These are phyloP conservation scores for Sminthurinus aureus DNA, from an alignment of 2,888 invertebrate species.

Conservation along the genomic window DNA sequence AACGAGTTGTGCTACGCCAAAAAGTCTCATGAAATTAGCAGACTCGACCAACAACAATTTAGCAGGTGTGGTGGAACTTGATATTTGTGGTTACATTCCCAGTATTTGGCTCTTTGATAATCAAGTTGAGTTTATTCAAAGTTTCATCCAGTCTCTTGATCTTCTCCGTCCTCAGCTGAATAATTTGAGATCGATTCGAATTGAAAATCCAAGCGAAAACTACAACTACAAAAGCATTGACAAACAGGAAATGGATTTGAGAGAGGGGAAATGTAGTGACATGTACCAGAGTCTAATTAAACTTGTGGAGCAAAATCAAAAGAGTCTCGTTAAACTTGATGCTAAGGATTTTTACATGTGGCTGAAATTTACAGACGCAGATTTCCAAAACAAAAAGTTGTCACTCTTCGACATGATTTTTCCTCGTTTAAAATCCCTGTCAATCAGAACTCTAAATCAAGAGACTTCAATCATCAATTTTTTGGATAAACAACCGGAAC, in stretches of 20 bases:
- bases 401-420: not conserved
- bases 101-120: too few species aligned
- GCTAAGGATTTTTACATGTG: conserved; percentile 9
- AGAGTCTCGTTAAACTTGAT: not conserved
- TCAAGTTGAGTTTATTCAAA: too few species aligned
- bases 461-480: not conserved
- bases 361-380: not conserved
- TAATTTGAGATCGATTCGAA: not conserved
- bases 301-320: conserved; percentile 15
- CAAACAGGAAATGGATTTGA: too few species aligned
- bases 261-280: not conserved
- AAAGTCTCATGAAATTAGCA: too few species aligned
- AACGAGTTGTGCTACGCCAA: too few species aligned
- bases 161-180: too few species aligned
- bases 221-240: too few species aligned
- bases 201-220: not conserved
- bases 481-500: not conserved
- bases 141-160: too few species aligned
- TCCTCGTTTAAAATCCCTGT: not conserved
- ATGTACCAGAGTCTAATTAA: conserved; percentile 7
- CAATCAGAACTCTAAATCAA: not conserved
- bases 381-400: too few species aligned
- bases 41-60: not conserved
- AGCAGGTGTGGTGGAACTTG: conserved; percentile 4
- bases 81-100: too few species aligned